Conservation (phyloP, 2,888 invertebrate genomes). For the Ichneumoninae sp. region DNA sequence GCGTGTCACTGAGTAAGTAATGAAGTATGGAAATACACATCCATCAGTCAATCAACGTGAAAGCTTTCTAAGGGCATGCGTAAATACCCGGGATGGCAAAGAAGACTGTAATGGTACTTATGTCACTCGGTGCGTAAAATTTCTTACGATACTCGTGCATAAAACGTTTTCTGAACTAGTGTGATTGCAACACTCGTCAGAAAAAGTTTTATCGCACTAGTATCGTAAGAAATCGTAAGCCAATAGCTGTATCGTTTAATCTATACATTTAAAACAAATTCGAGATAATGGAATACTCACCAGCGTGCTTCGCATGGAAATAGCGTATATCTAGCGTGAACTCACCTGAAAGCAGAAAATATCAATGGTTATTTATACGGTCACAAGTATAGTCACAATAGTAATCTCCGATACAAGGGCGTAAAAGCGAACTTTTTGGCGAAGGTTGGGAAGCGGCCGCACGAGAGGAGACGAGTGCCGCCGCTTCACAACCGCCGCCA, state of each 20-base stretch:
- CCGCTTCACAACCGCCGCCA: no score
- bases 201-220: no score
- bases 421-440: no score
- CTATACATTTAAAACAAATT: not conserved
- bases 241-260: constrained; percentile 15
- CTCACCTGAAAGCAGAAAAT: constrained; percentile 64
- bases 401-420: no score
- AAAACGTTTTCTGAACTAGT: no score
- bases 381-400: no score
- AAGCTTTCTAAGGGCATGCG: not conserved
- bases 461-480: no score
- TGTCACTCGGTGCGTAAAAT: no score
- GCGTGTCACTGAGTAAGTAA: not conserved
- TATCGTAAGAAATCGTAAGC: no score
- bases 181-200: no score
- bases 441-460: no score
- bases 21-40: not conserved
- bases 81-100: not conserved
- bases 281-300: constrained; percentile 57
- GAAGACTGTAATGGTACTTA: not conserved
- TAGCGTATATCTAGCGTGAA: constrained; percentile 46
- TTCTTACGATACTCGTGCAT: no score
- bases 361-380: constrained; percentile 38
- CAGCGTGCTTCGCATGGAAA: constrained; percentile 20
- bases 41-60: not conserved